Percentiles rank a stretch among this genome's conserved stretches.
phyloP scores from a whole-genome alignment of 1,140 invertebrate genomes.

The Teleopsis dalmanni region DNA sequence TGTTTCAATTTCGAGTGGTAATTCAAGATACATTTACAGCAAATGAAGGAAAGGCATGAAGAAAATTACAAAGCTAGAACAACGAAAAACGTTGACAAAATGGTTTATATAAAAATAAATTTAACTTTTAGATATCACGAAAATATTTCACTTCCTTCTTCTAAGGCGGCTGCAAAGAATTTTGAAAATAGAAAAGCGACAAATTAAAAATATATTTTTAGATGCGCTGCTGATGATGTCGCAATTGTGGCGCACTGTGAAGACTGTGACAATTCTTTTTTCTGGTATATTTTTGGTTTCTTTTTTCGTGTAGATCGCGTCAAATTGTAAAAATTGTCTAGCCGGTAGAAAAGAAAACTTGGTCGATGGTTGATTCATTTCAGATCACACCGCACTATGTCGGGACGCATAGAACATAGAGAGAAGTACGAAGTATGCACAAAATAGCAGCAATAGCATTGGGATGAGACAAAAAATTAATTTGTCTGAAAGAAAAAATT shows the following conservation, averaged over 20 bases:
- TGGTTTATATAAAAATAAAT: conserved; percentile 10
- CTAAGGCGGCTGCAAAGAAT: neutral
- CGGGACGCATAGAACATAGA: conserved; percentile 11
- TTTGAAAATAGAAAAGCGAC: conserved; percentile 8
- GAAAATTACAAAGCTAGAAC: neutral
- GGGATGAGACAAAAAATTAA: neutral
- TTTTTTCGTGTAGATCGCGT: conserved; percentile 9
- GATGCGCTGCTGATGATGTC: neutral
- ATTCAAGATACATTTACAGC: no score
- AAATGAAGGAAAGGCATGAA: no score
- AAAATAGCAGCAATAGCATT: neutral
- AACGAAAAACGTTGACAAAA: neutral
- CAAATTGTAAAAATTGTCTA: conserved; percentile 16
- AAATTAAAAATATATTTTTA: conserved; percentile 6
- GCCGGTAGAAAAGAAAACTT: conserved; percentile 9
- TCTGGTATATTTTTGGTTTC: neutral
- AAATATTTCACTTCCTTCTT: conserved; percentile 12
- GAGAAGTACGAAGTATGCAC: neutral
- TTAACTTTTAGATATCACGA: conserved; percentile 7
- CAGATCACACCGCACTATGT: conserved; percentile 16
- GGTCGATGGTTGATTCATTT: conserved; percentile 7
- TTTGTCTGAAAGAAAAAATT: conserved; percentile 9
- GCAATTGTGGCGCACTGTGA: neutral
- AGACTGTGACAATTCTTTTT: neutral
- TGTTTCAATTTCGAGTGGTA: no score